Conservation (phyloP, 2,797 vertebrate species). For the Notamacropus eugenii region DNA sequence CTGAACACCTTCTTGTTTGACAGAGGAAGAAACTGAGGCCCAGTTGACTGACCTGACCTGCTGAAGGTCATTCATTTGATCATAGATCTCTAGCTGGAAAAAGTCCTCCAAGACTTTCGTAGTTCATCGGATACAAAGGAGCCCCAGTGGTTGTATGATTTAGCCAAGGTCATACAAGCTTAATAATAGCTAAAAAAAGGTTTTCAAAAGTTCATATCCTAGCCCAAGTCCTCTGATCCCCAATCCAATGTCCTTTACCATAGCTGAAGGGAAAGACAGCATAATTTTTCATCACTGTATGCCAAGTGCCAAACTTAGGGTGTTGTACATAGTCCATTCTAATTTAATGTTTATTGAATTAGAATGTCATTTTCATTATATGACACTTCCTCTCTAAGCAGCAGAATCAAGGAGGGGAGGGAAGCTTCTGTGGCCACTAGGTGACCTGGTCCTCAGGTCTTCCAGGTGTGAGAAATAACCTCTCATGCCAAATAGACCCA, state of each 20-base stretch:
- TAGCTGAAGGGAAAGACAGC: background rate
- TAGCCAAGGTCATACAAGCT: background rate
- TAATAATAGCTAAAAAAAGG: background rate
- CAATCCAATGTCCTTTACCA: background rate
- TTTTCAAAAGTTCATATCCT: background rate
- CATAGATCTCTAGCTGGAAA: too few relatives aligned
- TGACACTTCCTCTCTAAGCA: background rate
- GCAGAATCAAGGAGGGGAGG: background rate
- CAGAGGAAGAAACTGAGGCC: background rate
- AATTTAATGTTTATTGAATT: background rate
- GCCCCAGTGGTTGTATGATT: background rate
- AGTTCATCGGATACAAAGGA: background rate
- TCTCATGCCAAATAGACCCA: too few relatives aligned
- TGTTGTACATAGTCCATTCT: background rate
- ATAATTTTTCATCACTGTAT: background rate
- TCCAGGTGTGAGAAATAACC: background rate
- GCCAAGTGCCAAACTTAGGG: background rate
- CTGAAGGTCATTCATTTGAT: background rate
- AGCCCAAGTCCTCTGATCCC: background rate
- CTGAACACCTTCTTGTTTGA: background rate
- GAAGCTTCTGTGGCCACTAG: background rate
- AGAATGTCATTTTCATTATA: background rate
- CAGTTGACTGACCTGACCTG: background rate
- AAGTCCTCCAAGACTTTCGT: background rate
- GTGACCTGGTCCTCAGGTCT: background rate